Percentiles rank a stretch among this genome's conserved stretches.
phyloP scores from a whole-genome alignment of 2,797 vertebrate species.

The Fistularia commersonii region DNA sequence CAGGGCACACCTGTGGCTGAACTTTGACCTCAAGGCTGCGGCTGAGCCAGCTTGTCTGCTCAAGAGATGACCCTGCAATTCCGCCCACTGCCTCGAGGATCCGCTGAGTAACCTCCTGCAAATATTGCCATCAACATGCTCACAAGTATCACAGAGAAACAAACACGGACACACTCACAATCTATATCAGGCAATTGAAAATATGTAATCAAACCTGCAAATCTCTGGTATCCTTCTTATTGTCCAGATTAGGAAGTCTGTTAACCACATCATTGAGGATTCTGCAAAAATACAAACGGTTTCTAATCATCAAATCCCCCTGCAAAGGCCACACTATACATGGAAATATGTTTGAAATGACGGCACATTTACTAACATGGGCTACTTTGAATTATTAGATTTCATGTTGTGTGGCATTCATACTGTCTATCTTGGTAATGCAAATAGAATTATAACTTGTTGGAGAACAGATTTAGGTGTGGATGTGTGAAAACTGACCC shows the following conservation, averaged over 20 bases:
- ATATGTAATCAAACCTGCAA: constrained; percentile 80
- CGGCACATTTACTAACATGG: too few species aligned
- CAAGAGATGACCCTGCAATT: constrained; percentile 92
- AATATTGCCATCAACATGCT: not conserved
- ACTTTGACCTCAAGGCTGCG: constrained; percentile 96
- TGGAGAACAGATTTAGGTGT: not conserved
- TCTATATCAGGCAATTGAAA: not conserved
- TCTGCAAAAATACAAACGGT: constrained; percentile 60
- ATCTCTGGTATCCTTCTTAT: constrained; percentile 91
- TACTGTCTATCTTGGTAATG: too few species aligned
- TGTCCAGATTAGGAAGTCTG: constrained; percentile 88
- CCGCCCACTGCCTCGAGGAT: constrained; percentile 90
- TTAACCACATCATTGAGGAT: constrained; percentile 93
- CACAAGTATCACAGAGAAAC: not conserved
- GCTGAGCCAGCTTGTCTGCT: constrained; percentile 98
- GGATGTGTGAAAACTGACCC: constrained; percentile 73
- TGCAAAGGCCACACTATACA: too few species aligned
- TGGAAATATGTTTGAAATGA: too few species aligned
- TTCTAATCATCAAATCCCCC: too few species aligned
- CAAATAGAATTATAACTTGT: too few species aligned
- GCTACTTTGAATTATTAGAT: too few species aligned
- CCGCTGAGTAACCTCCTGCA: constrained; percentile 92
- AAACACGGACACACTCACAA: not conserved
- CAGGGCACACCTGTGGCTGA: constrained; percentile 86
- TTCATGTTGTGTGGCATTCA: too few species aligned